Evolutionary conservation across 2,797 vertebrate genomes (phyloP).

Genomic region (Leptodactylus fallax): DNA sequence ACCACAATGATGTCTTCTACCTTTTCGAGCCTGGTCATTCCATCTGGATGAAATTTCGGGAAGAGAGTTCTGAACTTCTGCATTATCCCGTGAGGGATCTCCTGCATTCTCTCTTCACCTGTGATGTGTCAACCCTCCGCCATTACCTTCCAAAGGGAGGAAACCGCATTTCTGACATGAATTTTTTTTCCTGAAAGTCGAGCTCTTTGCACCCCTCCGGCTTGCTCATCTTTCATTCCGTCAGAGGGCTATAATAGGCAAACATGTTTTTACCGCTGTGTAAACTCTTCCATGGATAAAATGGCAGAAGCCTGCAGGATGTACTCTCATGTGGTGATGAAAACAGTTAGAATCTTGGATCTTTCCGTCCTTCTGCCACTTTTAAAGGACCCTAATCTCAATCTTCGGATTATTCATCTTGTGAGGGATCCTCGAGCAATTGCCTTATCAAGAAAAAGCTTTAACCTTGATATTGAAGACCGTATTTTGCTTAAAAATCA

Average conservation of each 20-base stretch:
- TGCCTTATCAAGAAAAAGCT: constrained; percentile 28
- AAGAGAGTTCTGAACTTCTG: constrained; percentile 76
- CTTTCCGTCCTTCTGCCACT: constrained; percentile 39
- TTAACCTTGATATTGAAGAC: not conserved
- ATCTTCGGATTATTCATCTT: constrained; percentile 50
- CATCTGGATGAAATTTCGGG: constrained; percentile 79
- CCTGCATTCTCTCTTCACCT: constrained; percentile 81
- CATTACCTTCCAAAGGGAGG: constrained; percentile 81
- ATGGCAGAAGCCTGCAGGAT: constrained; percentile 62
- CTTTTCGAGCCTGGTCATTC: constrained; percentile 84
- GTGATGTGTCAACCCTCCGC: constrained; percentile 80
- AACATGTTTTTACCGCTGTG: constrained; percentile 68
- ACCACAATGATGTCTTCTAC: constrained; percentile 82
- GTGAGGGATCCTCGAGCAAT: constrained; percentile 55
- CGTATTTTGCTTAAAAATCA: constrained; percentile 69
- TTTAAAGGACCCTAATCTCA: constrained; percentile 15
- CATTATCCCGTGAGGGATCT: constrained; percentile 81
- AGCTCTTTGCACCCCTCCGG: constrained; percentile 80
- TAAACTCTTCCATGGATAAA: constrained; percentile 76
- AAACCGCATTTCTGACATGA: constrained; percentile 76
- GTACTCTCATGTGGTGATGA: constrained; percentile 39
- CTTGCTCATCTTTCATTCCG: constrained; percentile 72
- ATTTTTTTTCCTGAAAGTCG: constrained; percentile 71
- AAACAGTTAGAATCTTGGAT: constrained; percentile 41
- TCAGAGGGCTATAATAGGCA: constrained; percentile 73